Evolutionary conservation across 2,113 vertebrate species (phyloP), one percentile per base, ranked within the genome.

Genomic region (Nansenia antarctica): DNA sequence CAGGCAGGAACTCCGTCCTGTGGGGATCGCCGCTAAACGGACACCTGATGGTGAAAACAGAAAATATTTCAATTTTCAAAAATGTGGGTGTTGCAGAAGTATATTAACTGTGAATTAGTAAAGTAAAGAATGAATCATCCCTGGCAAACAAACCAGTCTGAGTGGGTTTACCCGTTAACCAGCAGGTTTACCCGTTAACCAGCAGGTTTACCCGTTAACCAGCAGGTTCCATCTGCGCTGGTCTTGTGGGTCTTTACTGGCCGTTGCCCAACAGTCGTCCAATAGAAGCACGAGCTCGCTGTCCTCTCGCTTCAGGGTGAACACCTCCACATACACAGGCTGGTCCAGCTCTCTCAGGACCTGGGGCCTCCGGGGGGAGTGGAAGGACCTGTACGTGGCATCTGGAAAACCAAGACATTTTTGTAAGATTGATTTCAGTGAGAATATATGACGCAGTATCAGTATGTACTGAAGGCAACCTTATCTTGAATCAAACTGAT

Each of bases 241-340:
- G 26, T 88, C 65, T 18, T 83, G 65, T 1, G 88, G 81, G 60
- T 82, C 69, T 9, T 58, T 3, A 5, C 63, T 79, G 3, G 84
- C 84, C 0, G 93, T 93, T 11, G 92, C 91, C 92, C 92, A 94
- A 71, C 92, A 95, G 65, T 92, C 77, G 0, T 88, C 79, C 5
- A 93, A 58, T 5, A 79, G 70, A 8, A 95, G 82, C 47, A 68
- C 67, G 3, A 95, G 65, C 3, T 79, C 39, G 32, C 89, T 74
- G 59, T 94, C 90, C 3, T 88, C 83, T 42, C 79, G 85, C 58
- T 91, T 88, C 11, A 82, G 81, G 5, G 92, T 57, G 53, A 80
- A 89, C 2, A 94, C 90, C 68, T 94, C 92, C 65, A 88, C 87
- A 2, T 90, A 89, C 31, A 95, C 67, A 22, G 91, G 88, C 8